These are phyloP conservation scores for Brachynemurus nebulosus DNA, from an alignment of 2,888 invertebrate genomes.

Conservation along the genomic window DNA sequence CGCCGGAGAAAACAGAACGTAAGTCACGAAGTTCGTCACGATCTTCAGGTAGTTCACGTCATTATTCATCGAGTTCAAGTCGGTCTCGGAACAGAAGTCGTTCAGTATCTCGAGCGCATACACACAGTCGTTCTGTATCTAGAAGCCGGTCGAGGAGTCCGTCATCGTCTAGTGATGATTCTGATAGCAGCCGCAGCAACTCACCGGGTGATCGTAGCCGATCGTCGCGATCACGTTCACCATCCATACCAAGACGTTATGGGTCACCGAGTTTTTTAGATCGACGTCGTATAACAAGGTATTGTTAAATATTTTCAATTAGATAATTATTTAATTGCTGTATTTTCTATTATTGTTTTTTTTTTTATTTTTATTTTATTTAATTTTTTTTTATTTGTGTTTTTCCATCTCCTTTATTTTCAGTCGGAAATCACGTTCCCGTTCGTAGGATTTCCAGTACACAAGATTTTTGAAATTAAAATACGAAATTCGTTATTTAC, in stretches of 20 bases:
- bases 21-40: slow-evolving; percentile 35
- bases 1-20: slow-evolving; percentile 21
- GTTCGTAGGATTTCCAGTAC: slow-evolving; percentile 6
- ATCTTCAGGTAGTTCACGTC: slow-evolving; percentile 25
- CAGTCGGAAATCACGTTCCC: slow-evolving; percentile 7
- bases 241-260: slow-evolving; percentile 82
- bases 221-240: slow-evolving; percentile 53
- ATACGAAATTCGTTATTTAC: neutral
- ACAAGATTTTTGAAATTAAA: too few relatives aligned
- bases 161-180: slow-evolving; percentile 35
- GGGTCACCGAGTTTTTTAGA: slow-evolving; percentile 93
- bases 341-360: neutral
- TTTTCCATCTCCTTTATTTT: slow-evolving; percentile 1
- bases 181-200: slow-evolving; percentile 34
- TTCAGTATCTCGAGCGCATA: slow-evolving; percentile 24
- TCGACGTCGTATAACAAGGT: slow-evolving; percentile 90
- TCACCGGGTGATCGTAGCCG: slow-evolving; percentile 34
- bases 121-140: slow-evolving; percentile 28
- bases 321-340: too few relatives aligned
- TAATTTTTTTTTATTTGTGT: slow-evolving; percentile 19
- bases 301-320: slow-evolving; percentile 23
- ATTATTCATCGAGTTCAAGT: slow-evolving; percentile 9
- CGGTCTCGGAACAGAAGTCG: slow-evolving; percentile 19
- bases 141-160: slow-evolving; percentile 33
- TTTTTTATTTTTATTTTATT: slow-evolving; percentile 6